These are phyloP conservation scores for Salvator merianae DNA, from an alignment of 2,113 vertebrate genomes.

Conservation along the genomic window DNA sequence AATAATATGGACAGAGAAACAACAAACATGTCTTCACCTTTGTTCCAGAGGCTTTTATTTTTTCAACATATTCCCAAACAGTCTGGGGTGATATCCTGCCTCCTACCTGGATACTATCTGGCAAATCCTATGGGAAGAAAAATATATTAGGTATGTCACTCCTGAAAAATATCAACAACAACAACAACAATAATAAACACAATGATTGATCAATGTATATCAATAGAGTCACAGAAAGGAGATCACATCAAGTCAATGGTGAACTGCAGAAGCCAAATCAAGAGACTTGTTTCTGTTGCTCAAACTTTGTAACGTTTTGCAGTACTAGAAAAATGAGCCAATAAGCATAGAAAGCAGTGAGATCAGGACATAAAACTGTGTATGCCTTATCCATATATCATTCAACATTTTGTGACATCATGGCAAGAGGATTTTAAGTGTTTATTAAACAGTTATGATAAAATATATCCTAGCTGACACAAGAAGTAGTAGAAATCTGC, in stretches of 20 bases:
- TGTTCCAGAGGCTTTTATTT: slow-evolving; percentile 96
- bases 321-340: too few species aligned
- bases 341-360: not conserved
- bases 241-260: too few species aligned
- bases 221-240: too few species aligned
- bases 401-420: not conserved
- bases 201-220: too few species aligned
- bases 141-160: slow-evolving; percentile 18
- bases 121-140: slow-evolving; percentile 84
- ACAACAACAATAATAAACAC: not conserved
- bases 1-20: not conserved
- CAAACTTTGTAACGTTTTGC: too few species aligned
- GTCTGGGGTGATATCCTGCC: slow-evolving; percentile 96
- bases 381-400: not conserved
- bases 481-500: too few species aligned
- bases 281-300: too few species aligned
- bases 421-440: fast-evolving
- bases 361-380: not conserved
- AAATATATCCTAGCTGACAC: too few species aligned
- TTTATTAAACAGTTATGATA: not conserved
- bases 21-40: slow-evolving; percentile 78
- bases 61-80: slow-evolving; percentile 98
- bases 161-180: too few species aligned
- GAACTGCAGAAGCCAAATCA: too few species aligned
- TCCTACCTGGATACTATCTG: slow-evolving; percentile 94